Conservation (phyloP, 2,797 vertebrate genomes). For the Yasuhikotakia modesta region DNA sequence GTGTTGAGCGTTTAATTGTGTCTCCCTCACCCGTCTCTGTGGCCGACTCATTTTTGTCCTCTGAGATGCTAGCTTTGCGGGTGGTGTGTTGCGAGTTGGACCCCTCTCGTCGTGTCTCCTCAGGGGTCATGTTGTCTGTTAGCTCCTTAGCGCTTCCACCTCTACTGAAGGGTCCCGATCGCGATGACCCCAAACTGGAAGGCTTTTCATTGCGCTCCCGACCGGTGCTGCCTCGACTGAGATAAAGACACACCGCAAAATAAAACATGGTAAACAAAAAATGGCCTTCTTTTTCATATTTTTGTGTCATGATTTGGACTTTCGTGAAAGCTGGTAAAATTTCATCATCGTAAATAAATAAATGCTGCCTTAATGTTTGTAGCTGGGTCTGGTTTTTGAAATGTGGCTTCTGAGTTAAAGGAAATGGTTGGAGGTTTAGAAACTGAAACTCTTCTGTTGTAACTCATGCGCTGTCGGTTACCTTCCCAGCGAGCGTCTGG, state of each 20-base stretch:
- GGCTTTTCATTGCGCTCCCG: conserved; percentile 90
- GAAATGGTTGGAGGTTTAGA: neutral
- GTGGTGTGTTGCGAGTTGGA: conserved; percentile 74
- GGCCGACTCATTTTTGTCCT: conserved; percentile 78
- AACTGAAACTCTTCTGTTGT: neutral
- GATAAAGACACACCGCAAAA: neutral
- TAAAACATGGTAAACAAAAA: neutral
- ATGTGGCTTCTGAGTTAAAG: too few relatives aligned
- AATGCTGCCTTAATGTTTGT: too few relatives aligned
- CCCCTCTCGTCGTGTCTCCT: conserved; percentile 84
- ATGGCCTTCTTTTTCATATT: too few relatives aligned
- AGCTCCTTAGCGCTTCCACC: conserved; percentile 86
- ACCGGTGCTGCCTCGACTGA: conserved; percentile 78
- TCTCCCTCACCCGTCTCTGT: conserved; percentile 80
- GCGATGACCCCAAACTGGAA: conserved; percentile 70
- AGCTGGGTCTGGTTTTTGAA: too few relatives aligned
- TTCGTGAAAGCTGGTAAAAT: too few relatives aligned
- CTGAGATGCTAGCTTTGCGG: conserved; percentile 76
- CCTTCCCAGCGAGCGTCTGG: conserved; percentile 88
- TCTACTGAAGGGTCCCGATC: conserved; percentile 79
- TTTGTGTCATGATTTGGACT: too few relatives aligned
- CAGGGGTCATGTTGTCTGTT: conserved; percentile 79
- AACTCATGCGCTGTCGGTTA: conserved; percentile 62
- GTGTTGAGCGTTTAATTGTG: neutral
- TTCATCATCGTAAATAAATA: too few relatives aligned